Evolutionary conservation across 2,888 invertebrate genomes (phyloP), one percentile per base, ranked within the genome.

Genomic region (Eulithis testata): DNA sequence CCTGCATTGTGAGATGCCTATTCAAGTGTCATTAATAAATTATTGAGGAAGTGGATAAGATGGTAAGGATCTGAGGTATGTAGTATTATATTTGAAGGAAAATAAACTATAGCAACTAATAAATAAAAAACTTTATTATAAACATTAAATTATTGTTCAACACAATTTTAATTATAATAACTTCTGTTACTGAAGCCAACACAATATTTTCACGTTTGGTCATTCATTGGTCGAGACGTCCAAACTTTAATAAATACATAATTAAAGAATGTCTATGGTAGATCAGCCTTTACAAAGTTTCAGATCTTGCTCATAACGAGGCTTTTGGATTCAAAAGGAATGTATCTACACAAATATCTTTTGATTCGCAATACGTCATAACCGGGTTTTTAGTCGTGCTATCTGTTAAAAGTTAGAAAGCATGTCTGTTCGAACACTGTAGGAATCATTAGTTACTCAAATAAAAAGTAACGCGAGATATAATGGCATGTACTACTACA

Each of bases 371-470:
- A 78, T 72, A 77, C 80, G 80, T 86, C 85, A 81, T 83, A 79
- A 83, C 81, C 85, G 82, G 86, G 80, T 77, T 83, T 88, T 91
- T 87, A 90, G 85, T 89, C 78, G 85, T 88, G 91, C 91, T 76
- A 83, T 88, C 89, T 89, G 92, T 93, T 93, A 93, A 87, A 84
- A 88, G 90, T 93, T 91, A 92, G 87, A 89, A 93, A 93, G 92
- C 92, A 86, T 85, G 78, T 85, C 84, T 86, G 80, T 84, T 86
- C 83, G 83, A 79, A 81, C 79, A 80, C 80, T 81, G 86, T 87
- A 89, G 90, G 89, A 89, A 88, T 89, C 90, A 88, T 87, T 91
- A 89, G 90, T 90, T 88, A 90, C 91, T 82, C 72, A 75, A 80
- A 83, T 71, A 76, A 74, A 83, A 84, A 86, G 89, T 89, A 91